Evolutionary conservation across 2,888 invertebrate species (phyloP), one percentile per base, ranked within the genome.

Genomic region (Ophioninae sp.): DNA sequence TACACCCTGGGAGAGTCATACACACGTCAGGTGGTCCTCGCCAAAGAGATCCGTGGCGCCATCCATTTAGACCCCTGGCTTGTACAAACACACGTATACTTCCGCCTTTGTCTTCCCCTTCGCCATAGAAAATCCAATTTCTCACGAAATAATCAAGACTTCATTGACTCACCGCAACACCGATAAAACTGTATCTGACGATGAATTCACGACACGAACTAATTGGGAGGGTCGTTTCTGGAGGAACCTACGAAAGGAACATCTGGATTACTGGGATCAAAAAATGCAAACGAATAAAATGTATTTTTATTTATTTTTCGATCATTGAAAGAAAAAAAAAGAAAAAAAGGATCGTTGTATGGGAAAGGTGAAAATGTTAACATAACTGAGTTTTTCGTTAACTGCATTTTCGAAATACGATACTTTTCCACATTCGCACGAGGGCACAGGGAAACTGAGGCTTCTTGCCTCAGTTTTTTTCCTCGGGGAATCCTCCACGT

Each of bases 21-120:
- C 84, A 59, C 83, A 59, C 83, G 79, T 83, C 80, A 80, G 84
- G 81, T 77, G 82, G 73, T 85, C 82, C 64, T 83, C 64, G 39
- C 58, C 22, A 20, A 56, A 84, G 80, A 64, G 41, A 44, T 77
- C 79, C 78, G 82, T 76, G 61, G 30, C 78, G 6, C 51, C 72
- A 67, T 76, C n/a, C 41, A 41, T 22, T 20, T 67, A 30, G 30
- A 30, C 65, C 79, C 72, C 81, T 61, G 17, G 56, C 67, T n/a
- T 39, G 30, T 64, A 20, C 39, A 30, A 20, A 72, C 17, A 20
- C 7, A n/a, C 37, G 58, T 30, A 58, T 71, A 56, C 37, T 37
- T 71, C 37, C 17, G 37, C 6, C 3, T n/a, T 39, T 59, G 37
- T 6, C 6, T n/a, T 30, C 61, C 79, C 65, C 64, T 22, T 51